Percentiles rank a stretch among this genome's conserved stretches.
These are phyloP conservation scores for Drosophila simulans DNA, from an alignment of 1,140 invertebrate genomes.

Conservation along the genomic window DNA sequence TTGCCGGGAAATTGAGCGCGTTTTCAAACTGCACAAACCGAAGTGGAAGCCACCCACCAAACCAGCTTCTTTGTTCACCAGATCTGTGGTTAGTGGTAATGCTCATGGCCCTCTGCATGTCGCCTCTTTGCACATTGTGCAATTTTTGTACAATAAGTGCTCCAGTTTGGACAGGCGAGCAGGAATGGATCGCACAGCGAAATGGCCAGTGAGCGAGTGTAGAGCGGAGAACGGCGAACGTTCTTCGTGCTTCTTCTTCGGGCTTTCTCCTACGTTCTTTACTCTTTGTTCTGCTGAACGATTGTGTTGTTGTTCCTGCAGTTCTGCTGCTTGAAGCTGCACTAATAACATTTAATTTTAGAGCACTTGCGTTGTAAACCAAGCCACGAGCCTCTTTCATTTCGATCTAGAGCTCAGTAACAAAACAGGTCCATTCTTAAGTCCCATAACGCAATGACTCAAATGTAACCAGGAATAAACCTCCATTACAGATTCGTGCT, in stretches of 20 bases:
- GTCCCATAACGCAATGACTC: too few species aligned
- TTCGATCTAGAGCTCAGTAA: too few species aligned
- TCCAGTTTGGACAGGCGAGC: constrained; percentile 78
- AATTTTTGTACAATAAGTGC: constrained; percentile 82
- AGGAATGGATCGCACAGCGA: constrained; percentile 52
- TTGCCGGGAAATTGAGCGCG: neutral
- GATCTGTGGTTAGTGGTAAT: neutral
- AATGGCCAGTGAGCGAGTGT: constrained; percentile 15
- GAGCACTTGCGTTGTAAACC: too few species aligned
- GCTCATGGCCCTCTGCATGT: neutral
- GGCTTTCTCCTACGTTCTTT: neutral
- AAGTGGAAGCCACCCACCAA: too few species aligned
- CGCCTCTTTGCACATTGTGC: constrained; percentile 35
- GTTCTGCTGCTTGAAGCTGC: too few species aligned
- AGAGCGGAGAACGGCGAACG: too few species aligned
- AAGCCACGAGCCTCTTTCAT: too few species aligned
- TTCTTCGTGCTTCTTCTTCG: constrained; percentile 3
- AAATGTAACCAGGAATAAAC: too few species aligned
- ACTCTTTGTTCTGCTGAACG: neutral
- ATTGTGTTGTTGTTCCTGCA: too few species aligned
- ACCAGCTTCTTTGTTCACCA: neutral
- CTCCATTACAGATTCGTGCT: too few species aligned
- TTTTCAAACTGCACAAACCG: neutral
- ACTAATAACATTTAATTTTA: too few species aligned
- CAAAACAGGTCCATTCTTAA: too few species aligned